Percentiles rank a stretch among this genome's conserved stretches.
phyloP scores from a whole-genome alignment of 2,113 vertebrate genomes.

The Caranx melampygus region DNA sequence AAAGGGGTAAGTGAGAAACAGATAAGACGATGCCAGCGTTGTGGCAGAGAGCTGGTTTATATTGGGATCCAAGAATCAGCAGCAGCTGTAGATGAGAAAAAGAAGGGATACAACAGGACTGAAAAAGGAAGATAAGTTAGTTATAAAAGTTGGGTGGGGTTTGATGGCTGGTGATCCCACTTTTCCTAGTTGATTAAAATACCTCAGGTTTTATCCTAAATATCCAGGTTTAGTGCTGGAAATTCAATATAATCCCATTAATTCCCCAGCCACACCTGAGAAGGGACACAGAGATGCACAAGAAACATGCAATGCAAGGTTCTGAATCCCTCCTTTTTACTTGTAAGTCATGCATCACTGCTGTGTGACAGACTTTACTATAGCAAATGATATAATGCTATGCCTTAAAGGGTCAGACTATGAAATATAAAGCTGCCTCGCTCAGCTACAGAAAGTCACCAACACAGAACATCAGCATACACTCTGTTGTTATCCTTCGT shows the following conservation, averaged over 20 bases:
- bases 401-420: conserved; percentile 19
- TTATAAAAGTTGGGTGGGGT: conserved; percentile 16
- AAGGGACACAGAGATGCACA: conserved; percentile 2
- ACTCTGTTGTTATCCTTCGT: conserved; percentile 18
- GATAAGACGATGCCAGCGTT: conserved; percentile 21
- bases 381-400: background rate
- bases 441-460: conserved; percentile 5
- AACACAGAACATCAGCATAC: conserved; percentile 13
- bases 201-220: background rate
- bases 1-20: conserved; percentile 50
- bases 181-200: conserved; percentile 2
- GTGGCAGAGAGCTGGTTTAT: conserved; percentile 13
- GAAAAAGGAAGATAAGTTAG: conserved; percentile 67
- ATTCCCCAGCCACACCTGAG: conserved; percentile 18
- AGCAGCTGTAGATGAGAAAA: conserved; percentile 49
- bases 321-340: background rate
- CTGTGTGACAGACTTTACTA: conserved; percentile 5
- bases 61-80: conserved; percentile 45
- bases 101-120: conserved; percentile 42
- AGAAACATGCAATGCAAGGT: background rate
- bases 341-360: background rate
- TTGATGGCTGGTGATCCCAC: conserved; percentile 9
- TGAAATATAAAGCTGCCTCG: conserved; percentile 17
- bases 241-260: conserved; percentile 6
- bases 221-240: background rate